Conservation (phyloP, 2,113 vertebrate species). For the Empidonax alnorum region DNA sequence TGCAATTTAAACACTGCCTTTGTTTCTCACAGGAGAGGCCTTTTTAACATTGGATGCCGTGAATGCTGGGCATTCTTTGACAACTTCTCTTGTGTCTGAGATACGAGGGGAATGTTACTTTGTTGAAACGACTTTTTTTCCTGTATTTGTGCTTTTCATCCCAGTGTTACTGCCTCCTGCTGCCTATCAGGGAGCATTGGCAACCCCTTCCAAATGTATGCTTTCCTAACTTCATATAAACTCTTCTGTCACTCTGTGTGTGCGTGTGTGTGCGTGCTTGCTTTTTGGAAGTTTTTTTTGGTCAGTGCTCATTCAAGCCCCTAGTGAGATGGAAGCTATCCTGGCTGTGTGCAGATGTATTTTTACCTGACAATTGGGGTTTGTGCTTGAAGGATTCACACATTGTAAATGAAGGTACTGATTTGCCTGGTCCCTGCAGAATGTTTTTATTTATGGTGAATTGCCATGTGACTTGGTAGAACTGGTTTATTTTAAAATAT, state of each 20-base stretch:
- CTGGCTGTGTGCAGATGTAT: neutral
- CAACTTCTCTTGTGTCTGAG: neutral
- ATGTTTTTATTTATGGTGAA: constrained; percentile 21
- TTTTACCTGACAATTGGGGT: constrained; percentile 59
- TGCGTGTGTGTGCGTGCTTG: neutral
- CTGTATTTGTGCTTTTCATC: neutral
- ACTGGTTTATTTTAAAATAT: neutral
- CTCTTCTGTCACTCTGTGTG: neutral
- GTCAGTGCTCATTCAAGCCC: neutral
- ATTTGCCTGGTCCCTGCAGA: constrained; percentile 4
- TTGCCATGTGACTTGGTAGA: neutral
- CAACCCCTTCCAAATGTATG: neutral
- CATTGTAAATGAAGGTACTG: neutral
- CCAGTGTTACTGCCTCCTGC: neutral
- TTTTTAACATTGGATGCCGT: neutral
- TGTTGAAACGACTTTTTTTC: neutral
- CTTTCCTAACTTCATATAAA: neutral
- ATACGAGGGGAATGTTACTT: neutral
- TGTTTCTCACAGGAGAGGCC: neutral
- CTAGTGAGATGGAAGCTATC: neutral
- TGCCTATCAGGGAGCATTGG: neutral
- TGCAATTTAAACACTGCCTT: neutral
- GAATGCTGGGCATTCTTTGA: neutral
- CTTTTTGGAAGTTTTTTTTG: neutral
- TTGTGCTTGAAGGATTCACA: constrained; percentile 35